Percentiles rank a stretch among this genome's conserved stretches.
Conservation (phyloP, 2,113 vertebrate species). For the Seriola dumerili region DNA sequence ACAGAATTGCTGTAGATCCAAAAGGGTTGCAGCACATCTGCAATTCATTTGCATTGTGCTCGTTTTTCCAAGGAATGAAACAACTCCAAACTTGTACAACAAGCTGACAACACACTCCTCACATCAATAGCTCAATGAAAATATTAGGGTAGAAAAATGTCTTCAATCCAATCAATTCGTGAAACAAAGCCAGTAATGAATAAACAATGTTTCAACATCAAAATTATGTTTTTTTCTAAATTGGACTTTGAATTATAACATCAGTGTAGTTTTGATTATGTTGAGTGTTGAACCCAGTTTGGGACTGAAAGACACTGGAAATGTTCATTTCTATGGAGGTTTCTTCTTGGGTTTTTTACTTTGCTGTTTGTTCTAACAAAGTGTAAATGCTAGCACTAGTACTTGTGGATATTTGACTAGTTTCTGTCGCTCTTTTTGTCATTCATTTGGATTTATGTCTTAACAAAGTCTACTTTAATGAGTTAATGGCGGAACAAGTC, state of each 20-base stretch:
- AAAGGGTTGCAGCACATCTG: slow-evolving; percentile 58
- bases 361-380: background rate
- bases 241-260: background rate
- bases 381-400: background rate
- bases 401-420: background rate
- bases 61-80: slow-evolving; percentile 46
- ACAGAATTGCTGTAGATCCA: slow-evolving; percentile 32
- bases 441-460: background rate
- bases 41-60: slow-evolving; percentile 47
- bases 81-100: slow-evolving; percentile 31
- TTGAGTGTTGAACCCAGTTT: background rate
- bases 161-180: slow-evolving; percentile 1
- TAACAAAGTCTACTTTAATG: background rate
- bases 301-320: background rate
- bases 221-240: background rate
- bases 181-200: slow-evolving; percentile 41
- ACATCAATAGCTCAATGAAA: background rate
- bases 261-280: slow-evolving; percentile 2
- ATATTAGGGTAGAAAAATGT: background rate
- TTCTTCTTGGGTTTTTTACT: slow-evolving; percentile 1
- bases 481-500: background rate
- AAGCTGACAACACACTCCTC: slow-evolving; percentile 21
- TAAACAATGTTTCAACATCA: slow-evolving; percentile 22
- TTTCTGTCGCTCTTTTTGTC: background rate
- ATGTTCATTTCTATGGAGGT: background rate